Evolutionary conservation across 2,888 invertebrate species (phyloP), one percentile per base, ranked within the genome.

Genomic region (Rhagium mordax): DNA sequence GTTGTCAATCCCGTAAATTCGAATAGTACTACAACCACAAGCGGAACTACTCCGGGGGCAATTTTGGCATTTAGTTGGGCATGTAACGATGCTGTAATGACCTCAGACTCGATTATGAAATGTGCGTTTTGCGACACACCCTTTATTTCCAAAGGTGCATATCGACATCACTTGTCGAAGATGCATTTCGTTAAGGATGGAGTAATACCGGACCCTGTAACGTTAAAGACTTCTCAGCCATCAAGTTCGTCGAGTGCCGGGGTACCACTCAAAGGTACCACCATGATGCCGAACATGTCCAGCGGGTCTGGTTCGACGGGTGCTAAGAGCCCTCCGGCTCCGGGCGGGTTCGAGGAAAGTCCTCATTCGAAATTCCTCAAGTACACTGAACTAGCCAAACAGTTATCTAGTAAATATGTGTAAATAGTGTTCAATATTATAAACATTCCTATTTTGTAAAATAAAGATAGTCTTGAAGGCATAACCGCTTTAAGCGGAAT

Each of bases 381-480:
- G 91, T 98, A 98, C 90, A 98, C 98, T 87, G 98, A 98, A 90
- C 93, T 98, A 89, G 98, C 98, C 85, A 98, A 98, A 90, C 98
- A 98, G 90, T 91, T 98, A 88, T 98, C 98, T 87, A 97, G 97
- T 90, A 98, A 98, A 91, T 97, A 97, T 91, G 95, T 95, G 92
- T 96, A 94, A 92, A 89, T 82, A 82, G 74, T 79, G 80, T 76
- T 78, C 68, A 59, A 60, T 27, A 57, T 21, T n/a, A 21, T 61
- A 74, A 79, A 81, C 83, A 83, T 82, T 83, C 82, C 83, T 82
- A 80, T 81, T 81, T 81, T 82, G 78, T 81, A 79, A 79, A 79
- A 71, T 78, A 78, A 78, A 75, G 55, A 79, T 82, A 84, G 83
- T 84, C 82, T 84, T 82, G 83, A 83, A 83, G 81, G 80, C 82